These are phyloP conservation scores for Festucalex cinctus DNA, from an alignment of 2,113 vertebrate genomes.

Conservation along the genomic window DNA sequence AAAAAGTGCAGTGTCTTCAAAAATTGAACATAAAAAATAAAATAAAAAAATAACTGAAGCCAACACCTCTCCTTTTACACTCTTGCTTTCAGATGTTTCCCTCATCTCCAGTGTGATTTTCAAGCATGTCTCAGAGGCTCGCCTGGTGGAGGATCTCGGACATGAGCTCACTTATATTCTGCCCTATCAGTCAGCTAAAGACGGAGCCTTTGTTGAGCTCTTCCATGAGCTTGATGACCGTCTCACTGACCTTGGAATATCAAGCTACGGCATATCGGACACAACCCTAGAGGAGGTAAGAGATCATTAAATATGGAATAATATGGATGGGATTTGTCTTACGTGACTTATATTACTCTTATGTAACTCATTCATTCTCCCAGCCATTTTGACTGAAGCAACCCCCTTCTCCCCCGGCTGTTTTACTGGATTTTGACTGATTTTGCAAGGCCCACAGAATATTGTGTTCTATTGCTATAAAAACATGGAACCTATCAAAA, in stretches of 20 bases:
- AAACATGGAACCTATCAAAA: too few species aligned
- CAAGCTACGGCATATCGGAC: constrained; percentile 96
- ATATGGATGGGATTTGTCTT: background rate
- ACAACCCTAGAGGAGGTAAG: constrained; percentile 93
- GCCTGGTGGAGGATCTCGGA: constrained; percentile 93
- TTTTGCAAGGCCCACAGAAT: too few species aligned
- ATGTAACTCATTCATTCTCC: too few species aligned
- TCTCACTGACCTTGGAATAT: constrained; percentile 91
- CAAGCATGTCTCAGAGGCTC: constrained; percentile 88
- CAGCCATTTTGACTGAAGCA: too few species aligned
- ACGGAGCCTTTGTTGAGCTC: constrained; percentile 92
- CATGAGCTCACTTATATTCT: constrained; percentile 92
- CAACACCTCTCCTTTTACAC: background rate
- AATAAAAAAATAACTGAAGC: background rate
- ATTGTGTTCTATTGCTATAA: too few species aligned
- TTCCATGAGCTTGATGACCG: constrained; percentile 97
- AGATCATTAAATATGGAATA: background rate
- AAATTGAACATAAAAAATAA: too few species aligned
- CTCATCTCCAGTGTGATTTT: constrained; percentile 93
- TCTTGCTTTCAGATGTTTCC: constrained; percentile 81
- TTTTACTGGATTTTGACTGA: too few species aligned
- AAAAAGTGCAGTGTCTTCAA: background rate
- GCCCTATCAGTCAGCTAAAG: constrained; percentile 92
- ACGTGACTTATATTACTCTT: too few species aligned
- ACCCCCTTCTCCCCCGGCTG: too few species aligned